A percentile compares a stretch with the other conserved stretches of the same genome.
These are phyloP conservation scores for Xiphorhynchus erythropygius DNA, from an alignment of 2,797 vertebrate species.

Conservation along the genomic window DNA sequence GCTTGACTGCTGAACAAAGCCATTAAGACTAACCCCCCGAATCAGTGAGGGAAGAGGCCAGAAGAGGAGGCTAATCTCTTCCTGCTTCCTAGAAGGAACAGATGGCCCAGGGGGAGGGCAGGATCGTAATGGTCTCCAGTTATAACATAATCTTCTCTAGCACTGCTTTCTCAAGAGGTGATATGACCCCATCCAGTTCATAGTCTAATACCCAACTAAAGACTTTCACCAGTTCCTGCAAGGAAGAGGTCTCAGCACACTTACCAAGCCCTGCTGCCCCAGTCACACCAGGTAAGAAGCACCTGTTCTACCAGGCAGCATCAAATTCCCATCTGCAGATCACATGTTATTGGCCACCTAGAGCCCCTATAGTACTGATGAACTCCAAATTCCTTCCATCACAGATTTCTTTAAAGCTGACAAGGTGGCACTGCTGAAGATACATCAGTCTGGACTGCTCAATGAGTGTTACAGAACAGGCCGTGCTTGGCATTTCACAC, in stretches of 20 bases:
- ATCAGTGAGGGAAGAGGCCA: neutral
- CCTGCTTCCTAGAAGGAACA: neutral
- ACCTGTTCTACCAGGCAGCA: neutral
- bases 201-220: neutral
- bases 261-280: neutral
- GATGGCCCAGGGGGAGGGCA: neutral
- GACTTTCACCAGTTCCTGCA: neutral
- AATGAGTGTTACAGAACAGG: neutral
- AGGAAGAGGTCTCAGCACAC: neutral
- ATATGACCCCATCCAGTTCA: neutral
- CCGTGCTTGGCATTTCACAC: neutral
- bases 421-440: neutral
- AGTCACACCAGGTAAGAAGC: neutral
- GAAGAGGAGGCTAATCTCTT: neutral
- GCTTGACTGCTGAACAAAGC: neutral
- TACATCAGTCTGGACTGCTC: neutral
- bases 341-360: accelerated
- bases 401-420: neutral
- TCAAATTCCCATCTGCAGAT: neutral
- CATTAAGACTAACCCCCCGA: neutral
- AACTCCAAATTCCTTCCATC: neutral
- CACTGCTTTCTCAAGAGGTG: neutral
- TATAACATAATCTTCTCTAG: neutral
- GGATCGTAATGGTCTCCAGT: neutral
- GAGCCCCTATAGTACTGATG: neutral